Percentiles rank a stretch among this genome's conserved stretches.
These are phyloP conservation scores for Cryptophagus acutangulus DNA, from an alignment of 2,888 invertebrate genomes.

Conservation along the genomic window DNA sequence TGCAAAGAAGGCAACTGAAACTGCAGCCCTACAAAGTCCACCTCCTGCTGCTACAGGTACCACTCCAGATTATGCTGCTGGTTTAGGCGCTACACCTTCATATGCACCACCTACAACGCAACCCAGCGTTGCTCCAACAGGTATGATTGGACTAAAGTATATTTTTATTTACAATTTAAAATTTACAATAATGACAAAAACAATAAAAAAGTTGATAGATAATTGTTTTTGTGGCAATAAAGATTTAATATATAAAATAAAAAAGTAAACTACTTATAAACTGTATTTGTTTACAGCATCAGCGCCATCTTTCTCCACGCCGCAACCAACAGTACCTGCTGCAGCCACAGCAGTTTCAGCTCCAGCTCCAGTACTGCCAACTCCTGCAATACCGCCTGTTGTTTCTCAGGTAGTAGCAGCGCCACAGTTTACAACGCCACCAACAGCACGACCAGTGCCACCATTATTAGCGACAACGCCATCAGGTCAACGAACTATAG, in stretches of 20 bases:
- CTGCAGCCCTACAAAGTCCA: constrained; percentile 42
- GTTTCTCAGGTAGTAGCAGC: constrained; percentile 26
- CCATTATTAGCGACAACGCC: constrained; percentile 40
- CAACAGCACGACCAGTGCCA: constrained; percentile 41
- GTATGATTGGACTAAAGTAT: constrained; percentile 22
- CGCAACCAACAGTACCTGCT: constrained; percentile 39
- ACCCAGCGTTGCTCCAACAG: constrained; percentile 36
- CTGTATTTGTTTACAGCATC: constrained; percentile 14
- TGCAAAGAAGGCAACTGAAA: constrained; percentile 58
- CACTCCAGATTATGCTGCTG: constrained; percentile 82
- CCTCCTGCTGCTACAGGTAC: constrained; percentile 34
- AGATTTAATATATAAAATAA: no score
- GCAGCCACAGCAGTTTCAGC: constrained; percentile 39
- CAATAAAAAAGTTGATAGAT: not conserved
- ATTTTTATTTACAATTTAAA: constrained; percentile 7
- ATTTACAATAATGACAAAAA: not conserved
- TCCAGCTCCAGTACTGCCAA: constrained; percentile 38
- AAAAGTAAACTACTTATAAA: constrained; percentile 1
- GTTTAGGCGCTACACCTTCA: constrained; percentile 58
- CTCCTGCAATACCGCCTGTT: constrained; percentile 21
- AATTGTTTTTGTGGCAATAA: no score
- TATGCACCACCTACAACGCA: constrained; percentile 47
- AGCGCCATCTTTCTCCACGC: constrained; percentile 35
- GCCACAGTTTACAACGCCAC: constrained; percentile 28
- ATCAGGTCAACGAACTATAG: constrained; percentile 37